Percentiles rank a stretch among this genome's conserved stretches.
Evolutionary conservation across 1,140 invertebrate species (phyloP).

Genomic region (Penaeus vannamei): DNA sequence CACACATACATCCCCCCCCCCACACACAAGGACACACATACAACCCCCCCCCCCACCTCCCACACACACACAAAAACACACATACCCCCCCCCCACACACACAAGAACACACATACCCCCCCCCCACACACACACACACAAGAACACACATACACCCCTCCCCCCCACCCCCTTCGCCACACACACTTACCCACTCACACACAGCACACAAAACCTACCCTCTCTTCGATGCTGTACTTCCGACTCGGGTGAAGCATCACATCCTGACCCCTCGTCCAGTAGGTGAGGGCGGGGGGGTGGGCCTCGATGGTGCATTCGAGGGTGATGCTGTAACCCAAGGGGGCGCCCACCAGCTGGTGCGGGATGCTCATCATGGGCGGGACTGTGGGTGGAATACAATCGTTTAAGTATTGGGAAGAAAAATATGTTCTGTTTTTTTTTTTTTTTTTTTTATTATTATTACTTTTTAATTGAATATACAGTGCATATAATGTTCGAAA

Average conservation of each 20-base stretch:
- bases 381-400: conserved; percentile 75
- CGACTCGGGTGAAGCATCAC: conserved; percentile 59
- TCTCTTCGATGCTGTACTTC: conserved; percentile 53
- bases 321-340: conserved; percentile 83
- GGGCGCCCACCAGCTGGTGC: conserved; percentile 86
- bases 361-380: conserved; percentile 86
- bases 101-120: too few relatives aligned
- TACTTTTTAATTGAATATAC: too few relatives aligned
- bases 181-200: background rate
- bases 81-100: too few relatives aligned
- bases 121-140: too few relatives aligned
- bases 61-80: too few relatives aligned
- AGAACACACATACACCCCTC: too few relatives aligned
- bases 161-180: background rate
- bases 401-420: background rate
- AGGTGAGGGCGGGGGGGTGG: conserved; percentile 57
- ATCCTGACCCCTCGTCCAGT: conserved; percentile 55
- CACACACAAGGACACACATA: too few relatives aligned
- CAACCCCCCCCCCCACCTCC: too few relatives aligned
- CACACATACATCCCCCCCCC: too few relatives aligned
- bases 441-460: too few relatives aligned
- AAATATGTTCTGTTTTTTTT: too few relatives aligned
- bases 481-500: too few relatives aligned
- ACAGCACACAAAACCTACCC: conserved; percentile 6
- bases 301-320: conserved; percentile 77